phyloP scores from a whole-genome alignment of 2,888 invertebrate species.

The Mallateleia sp. region DNA sequence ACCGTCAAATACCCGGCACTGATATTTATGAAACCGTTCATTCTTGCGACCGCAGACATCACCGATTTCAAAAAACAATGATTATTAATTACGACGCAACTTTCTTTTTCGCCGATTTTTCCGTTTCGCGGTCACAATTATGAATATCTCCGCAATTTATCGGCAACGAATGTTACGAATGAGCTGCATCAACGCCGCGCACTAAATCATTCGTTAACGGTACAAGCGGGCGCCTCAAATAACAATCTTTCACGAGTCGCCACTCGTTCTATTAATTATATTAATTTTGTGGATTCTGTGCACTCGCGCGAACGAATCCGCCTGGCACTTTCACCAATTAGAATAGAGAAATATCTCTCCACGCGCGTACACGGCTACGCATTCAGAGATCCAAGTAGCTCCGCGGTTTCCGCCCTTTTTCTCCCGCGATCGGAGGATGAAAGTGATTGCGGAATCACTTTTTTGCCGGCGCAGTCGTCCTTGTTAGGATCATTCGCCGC shows the following conservation, averaged over 20 bases:
- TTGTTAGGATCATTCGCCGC: conserved; percentile 56
- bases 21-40: too few relatives aligned
- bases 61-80: too few relatives aligned
- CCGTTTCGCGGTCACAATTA: conserved; percentile 24
- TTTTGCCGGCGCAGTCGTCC: conserved; percentile 40
- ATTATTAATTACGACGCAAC: conserved; percentile 41
- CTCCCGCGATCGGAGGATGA: conserved; percentile 26
- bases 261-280: conserved; percentile 43
- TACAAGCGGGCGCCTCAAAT: neutral
- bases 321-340: conserved; percentile 80
- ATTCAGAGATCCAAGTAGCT: conserved; percentile 24
- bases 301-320: conserved; percentile 54
- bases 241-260: conserved; percentile 47
- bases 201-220: conserved; percentile 60
- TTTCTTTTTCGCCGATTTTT: conserved; percentile 38
- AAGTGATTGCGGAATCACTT: conserved; percentile 53
- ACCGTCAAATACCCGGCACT: too few relatives aligned
- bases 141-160: conserved; percentile 45
- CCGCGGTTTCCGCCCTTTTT: conserved; percentile 54
- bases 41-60: too few relatives aligned
- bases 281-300: conserved; percentile 50
- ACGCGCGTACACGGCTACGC: conserved; percentile 29
- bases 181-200: conserved; percentile 14
- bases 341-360: conserved; percentile 21
- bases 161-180: conserved; percentile 25